Evolutionary conservation across 2,113 vertebrate species (phyloP).

Genomic region (Harpagus bidentatus): DNA sequence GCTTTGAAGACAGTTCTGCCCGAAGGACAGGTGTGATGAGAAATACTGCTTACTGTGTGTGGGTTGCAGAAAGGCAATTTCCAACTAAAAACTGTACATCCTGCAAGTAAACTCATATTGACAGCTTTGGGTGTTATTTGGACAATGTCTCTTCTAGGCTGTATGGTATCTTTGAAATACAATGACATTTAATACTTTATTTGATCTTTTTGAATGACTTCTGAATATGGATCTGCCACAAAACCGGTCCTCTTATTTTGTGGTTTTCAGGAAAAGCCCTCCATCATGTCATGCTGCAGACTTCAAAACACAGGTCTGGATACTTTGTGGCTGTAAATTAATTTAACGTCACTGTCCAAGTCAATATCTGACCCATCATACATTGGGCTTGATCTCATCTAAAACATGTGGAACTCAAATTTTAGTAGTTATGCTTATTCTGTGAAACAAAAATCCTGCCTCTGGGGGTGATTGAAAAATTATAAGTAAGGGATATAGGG

Average conservation of each 20-base stretch:
- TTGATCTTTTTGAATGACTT: background rate
- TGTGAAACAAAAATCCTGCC: background rate
- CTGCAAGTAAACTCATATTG: background rate
- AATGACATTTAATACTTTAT: background rate
- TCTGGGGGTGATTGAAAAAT: background rate
- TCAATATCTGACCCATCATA: background rate
- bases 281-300: fast-evolving
- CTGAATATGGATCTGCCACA: no score
- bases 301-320: background rate
- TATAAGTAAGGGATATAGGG: no score
- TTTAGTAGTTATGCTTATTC: background rate
- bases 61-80: background rate
- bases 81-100: background rate
- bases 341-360: background rate
- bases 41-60: background rate
- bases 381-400: background rate
- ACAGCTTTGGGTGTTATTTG: no score
- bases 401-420: fast-evolving
- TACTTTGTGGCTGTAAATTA: background rate
- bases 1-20: background rate
- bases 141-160: background rate
- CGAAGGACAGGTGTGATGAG: background rate
- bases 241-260: background rate
- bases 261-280: background rate
- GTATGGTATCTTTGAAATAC: background rate